phyloP scores from a whole-genome alignment of 2,113 vertebrate species.

The Tretioscincus oriximinensis region DNA sequence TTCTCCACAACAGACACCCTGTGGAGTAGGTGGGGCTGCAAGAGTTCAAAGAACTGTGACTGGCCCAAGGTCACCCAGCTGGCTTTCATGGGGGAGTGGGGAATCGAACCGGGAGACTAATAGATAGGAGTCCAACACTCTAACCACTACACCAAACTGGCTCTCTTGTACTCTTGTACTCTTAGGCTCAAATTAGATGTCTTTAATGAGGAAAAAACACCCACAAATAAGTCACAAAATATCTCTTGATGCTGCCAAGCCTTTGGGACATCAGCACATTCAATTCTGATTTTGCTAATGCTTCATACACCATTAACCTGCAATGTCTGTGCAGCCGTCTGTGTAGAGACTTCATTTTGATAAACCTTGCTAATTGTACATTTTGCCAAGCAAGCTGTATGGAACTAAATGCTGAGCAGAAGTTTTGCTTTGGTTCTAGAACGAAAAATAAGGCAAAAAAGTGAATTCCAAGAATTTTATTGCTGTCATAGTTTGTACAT shows the following conservation, averaged over 20 bases:
- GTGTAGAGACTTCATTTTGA: constrained; percentile 15
- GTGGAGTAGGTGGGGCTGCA: too few relatives aligned
- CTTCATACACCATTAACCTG: constrained; percentile 21
- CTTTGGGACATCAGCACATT: constrained; percentile 19
- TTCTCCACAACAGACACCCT: too few relatives aligned
- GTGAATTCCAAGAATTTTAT: background rate
- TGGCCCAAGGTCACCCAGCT: too few relatives aligned
- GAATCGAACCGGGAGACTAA: too few relatives aligned
- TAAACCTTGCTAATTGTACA: constrained; percentile 6
- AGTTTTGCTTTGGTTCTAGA: constrained; percentile 1
- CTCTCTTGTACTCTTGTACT: too few relatives aligned
- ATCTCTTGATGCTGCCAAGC: constrained; percentile 19
- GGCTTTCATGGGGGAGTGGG: too few relatives aligned
- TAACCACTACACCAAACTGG: too few relatives aligned
- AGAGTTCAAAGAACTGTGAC: too few relatives aligned
- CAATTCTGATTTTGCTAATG: constrained; percentile 29
- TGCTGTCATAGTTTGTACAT: background rate
- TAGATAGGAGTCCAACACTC: too few relatives aligned
- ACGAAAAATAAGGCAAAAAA: background rate
- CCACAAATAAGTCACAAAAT: too few relatives aligned
- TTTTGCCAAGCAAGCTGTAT: constrained; percentile 16
- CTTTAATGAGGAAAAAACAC: too few relatives aligned
- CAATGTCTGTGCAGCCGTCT: constrained; percentile 16
- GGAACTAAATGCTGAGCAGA: background rate
- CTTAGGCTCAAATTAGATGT: too few relatives aligned